Percentiles rank a stretch among this genome's conserved stretches.
These are phyloP conservation scores for Todus mexicanus DNA, from an alignment of 2,797 vertebrate genomes.

Conservation along the genomic window DNA sequence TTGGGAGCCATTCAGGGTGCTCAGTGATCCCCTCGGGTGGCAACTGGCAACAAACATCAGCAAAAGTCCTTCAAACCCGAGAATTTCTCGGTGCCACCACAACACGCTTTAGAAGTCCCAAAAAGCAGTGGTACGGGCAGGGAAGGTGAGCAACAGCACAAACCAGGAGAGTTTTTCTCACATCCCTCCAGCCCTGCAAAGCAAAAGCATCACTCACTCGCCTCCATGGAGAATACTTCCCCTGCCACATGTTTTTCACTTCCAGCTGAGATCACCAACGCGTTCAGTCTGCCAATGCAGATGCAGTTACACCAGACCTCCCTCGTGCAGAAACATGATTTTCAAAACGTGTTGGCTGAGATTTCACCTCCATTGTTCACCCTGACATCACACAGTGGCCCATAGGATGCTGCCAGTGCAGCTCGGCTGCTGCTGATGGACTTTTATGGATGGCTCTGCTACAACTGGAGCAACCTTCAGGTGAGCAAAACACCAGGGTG, in stretches of 20 bases:
- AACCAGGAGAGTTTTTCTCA: not conserved
- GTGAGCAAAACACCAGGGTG: not conserved
- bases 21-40: not conserved
- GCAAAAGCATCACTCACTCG: not conserved
- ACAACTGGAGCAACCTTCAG: not conserved
- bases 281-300: not conserved
- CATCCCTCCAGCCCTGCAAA: not conserved
- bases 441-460: not conserved
- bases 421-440: not conserved
- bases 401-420: not conserved
- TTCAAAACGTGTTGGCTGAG: not conserved
- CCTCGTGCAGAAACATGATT: not conserved
- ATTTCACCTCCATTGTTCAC: not conserved
- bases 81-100: not conserved
- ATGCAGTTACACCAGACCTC: not conserved
- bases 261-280: not conserved
- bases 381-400: too few relatives aligned
- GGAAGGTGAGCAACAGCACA: not conserved
- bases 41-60: not conserved
- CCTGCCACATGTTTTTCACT: not conserved
- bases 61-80: not conserved
- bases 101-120: not conserved
- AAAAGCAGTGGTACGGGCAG: accelerated
- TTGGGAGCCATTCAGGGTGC: not conserved
- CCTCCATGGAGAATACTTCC: not conserved